phyloP scores from a whole-genome alignment of 1,140 invertebrate species.

The Heliconius hewitsoni region DNA sequence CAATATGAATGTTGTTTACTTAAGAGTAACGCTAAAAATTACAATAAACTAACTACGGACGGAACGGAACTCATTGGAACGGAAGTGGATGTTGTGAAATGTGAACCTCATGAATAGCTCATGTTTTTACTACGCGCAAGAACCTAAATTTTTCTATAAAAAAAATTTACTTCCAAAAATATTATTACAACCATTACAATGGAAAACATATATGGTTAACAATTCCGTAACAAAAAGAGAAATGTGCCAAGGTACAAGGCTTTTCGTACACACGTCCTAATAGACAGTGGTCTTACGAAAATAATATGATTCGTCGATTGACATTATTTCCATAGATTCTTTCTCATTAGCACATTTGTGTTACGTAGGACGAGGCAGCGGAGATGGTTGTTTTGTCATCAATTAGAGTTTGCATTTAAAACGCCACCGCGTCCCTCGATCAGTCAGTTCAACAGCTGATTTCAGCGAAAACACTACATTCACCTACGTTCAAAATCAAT shows the following conservation, averaged over 20 bases:
- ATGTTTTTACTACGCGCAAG: too few relatives aligned
- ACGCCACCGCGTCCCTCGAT: conserved; percentile 36
- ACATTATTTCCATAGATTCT: conserved; percentile 35
- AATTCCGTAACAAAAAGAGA: conserved; percentile 18
- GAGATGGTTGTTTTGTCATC: conserved; percentile 62
- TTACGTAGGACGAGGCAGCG: conserved; percentile 44
- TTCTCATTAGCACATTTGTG: conserved; percentile 64
- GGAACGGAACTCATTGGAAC: too few relatives aligned
- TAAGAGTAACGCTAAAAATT: too few relatives aligned
- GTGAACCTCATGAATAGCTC: too few relatives aligned
- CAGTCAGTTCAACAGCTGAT: conserved; percentile 56
- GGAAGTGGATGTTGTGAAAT: too few relatives aligned
- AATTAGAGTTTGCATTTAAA: conserved; percentile 62
- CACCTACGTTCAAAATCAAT: conserved; percentile 40
- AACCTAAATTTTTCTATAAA: background rate
- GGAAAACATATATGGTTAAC: background rate
- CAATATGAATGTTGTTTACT: too few relatives aligned
- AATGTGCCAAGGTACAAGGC: conserved; percentile 31
- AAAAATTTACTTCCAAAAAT: background rate
- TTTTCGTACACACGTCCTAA: conserved; percentile 30
- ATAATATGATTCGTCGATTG: conserved; percentile 44
- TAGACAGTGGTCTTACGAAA: conserved; percentile 28
- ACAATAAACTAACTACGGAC: too few relatives aligned
- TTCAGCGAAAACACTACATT: conserved; percentile 44
- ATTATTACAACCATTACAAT: background rate